These are phyloP conservation scores for Pollenia labialis DNA, from an alignment of 2,888 invertebrate genomes.

Conservation along the genomic window DNA sequence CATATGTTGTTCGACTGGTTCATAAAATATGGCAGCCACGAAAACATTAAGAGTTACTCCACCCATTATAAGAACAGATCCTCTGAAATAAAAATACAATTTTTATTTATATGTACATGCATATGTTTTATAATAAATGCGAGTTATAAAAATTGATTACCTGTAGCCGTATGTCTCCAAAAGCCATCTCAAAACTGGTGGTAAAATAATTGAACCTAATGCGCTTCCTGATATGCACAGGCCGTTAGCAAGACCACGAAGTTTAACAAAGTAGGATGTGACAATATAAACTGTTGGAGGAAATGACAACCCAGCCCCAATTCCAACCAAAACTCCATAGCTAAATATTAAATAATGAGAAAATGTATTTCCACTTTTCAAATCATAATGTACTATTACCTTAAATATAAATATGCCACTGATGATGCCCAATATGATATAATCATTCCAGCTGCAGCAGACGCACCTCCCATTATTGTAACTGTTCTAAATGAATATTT, in stretches of 20 bases:
- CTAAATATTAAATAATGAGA: slow-evolving; percentile 82
- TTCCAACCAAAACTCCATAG: slow-evolving; percentile 92
- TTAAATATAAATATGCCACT: slow-evolving; percentile 91
- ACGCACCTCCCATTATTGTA: slow-evolving; percentile 92
- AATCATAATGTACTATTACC: slow-evolving; percentile 85
- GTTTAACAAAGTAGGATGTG: slow-evolving; percentile 92
- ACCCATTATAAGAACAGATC: slow-evolving; percentile 92
- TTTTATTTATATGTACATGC: not conserved
- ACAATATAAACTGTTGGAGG: slow-evolving; percentile 96
- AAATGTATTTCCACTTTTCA: slow-evolving; percentile 4
- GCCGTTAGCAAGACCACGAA: slow-evolving; percentile 93
- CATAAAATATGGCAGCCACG: slow-evolving; percentile 93
- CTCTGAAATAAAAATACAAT: slow-evolving; percentile 85
- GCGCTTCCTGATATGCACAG: slow-evolving; percentile 95
- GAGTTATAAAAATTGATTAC: slow-evolving; percentile 83
- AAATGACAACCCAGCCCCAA: slow-evolving; percentile 93
- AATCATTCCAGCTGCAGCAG: slow-evolving; percentile 93
- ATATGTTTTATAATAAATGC: not conserved
- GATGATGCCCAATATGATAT: slow-evolving; percentile 92
- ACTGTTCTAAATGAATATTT: slow-evolving; percentile 93
- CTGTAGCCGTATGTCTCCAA: slow-evolving; percentile 89
- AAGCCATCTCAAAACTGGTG: slow-evolving; percentile 89
- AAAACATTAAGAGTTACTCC: slow-evolving; percentile 93
- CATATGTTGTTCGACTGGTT: slow-evolving; percentile 93
- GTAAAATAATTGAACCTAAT: slow-evolving; percentile 93